These are phyloP conservation scores for Macroramphosus scolopax DNA, from an alignment of 2,797 vertebrate species.

Conservation along the genomic window DNA sequence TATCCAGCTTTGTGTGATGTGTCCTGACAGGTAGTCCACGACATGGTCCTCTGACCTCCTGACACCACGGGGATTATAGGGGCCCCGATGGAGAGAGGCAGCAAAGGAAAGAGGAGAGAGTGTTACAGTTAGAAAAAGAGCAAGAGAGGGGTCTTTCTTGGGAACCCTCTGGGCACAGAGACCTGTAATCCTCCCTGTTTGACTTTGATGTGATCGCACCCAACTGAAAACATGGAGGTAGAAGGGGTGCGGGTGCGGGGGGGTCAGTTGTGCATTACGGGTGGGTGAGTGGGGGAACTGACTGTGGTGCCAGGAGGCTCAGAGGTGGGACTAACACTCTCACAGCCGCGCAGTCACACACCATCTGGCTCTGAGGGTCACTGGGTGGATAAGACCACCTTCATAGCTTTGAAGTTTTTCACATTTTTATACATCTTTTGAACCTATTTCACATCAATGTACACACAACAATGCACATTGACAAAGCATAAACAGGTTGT, in stretches of 20 bases:
- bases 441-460: no score
- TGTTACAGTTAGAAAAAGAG: conserved; percentile 38
- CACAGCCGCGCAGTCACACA: conserved; percentile 49
- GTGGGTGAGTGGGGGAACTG: conserved; percentile 12
- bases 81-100: conserved; percentile 33
- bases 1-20: conserved; percentile 27
- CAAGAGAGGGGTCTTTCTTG: conserved; percentile 30
- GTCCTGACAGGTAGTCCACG: conserved; percentile 33
- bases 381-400: conserved; percentile 55
- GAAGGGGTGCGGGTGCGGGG: not conserved
- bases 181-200: conserved; percentile 65
- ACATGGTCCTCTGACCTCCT: conserved; percentile 49
- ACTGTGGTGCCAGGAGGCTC: conserved; percentile 50
- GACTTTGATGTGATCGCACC: conserved; percentile 66
- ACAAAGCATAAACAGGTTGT: no score
- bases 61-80: conserved; percentile 53
- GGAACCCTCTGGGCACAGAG: conserved; percentile 50
- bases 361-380: conserved; percentile 56
- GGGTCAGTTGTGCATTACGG: conserved; percentile 18
- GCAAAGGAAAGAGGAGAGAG: conserved; percentile 19
- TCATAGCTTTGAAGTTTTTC: no score
- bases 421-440: no score
- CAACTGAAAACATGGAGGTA: conserved; percentile 41
- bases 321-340: conserved; percentile 40
- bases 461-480: not conserved